Conservation (phyloP, 1,140 invertebrate genomes). For the Drosophila pruinosa region DNA sequence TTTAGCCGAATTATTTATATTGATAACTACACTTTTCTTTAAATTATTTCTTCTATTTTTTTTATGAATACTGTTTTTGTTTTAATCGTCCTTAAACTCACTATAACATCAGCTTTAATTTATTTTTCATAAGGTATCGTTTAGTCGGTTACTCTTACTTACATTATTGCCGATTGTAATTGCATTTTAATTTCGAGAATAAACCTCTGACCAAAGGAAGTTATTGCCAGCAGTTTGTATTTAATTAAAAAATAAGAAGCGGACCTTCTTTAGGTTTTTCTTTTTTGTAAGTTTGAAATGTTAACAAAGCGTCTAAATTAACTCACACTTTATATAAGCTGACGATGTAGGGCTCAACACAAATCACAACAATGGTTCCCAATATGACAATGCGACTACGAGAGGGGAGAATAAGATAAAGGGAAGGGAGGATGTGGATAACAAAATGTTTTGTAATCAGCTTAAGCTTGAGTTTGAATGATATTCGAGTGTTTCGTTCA, state of each 20-base stretch:
- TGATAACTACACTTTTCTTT: too few species aligned
- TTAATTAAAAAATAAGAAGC: slow-evolving; percentile 28
- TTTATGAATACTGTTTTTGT: too few species aligned
- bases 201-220: not conserved
- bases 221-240: slow-evolving; percentile 8
- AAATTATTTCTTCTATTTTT: too few species aligned
- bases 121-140: not conserved
- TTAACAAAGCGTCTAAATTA: slow-evolving; percentile 14
- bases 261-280: not conserved
- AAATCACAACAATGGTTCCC: slow-evolving; percentile 29
- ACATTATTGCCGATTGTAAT: not conserved
- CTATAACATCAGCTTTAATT: not conserved
- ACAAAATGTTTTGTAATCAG: slow-evolving; percentile 38
- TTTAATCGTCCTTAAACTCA: too few species aligned
- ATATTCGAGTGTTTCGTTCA: slow-evolving; percentile 29
- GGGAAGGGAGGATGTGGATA: not conserved
- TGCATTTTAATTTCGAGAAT: not conserved
- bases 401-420: not conserved
- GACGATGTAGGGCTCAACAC: slow-evolving; percentile 1
- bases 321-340: slow-evolving; percentile 15
- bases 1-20: too few species aligned
- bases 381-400: slow-evolving; percentile 33
- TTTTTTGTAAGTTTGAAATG: slow-evolving; percentile 1
- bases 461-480: slow-evolving; percentile 40
- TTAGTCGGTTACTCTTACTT: not conserved